A percentile compares a stretch with the other conserved stretches of the same genome.
phyloP scores from a whole-genome alignment of 2,888 invertebrate genomes.

The Cheilosia vulpina region DNA sequence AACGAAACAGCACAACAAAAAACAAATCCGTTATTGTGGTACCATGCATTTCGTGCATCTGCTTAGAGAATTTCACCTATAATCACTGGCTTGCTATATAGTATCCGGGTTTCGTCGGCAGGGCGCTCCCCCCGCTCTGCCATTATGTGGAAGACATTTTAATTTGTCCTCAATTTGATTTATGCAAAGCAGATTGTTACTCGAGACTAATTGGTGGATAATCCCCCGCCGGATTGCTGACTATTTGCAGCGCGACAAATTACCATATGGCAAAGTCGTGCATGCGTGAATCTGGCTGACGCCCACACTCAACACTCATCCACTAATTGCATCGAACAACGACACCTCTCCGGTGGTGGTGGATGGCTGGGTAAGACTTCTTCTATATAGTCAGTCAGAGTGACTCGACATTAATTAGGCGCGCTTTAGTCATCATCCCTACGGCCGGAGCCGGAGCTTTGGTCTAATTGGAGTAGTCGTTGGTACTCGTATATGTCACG shows the following conservation, averaged over 20 bases:
- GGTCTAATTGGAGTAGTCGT: conserved; percentile 66
- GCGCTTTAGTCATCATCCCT: conserved; percentile 59
- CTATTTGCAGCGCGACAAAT: conserved; percentile 67
- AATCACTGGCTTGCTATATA: conserved; percentile 63
- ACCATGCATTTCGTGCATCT: conserved; percentile 74
- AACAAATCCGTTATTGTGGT: conserved; percentile 61
- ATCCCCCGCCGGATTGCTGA: conserved; percentile 60
- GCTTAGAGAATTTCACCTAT: conserved; percentile 71
- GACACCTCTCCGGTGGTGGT: conserved; percentile 50
- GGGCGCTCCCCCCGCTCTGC: neutral
- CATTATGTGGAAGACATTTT: conserved; percentile 76
- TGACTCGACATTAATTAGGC: conserved; percentile 66
- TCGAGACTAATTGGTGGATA: conserved; percentile 74
- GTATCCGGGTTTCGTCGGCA: conserved; percentile 69
- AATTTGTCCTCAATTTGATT: conserved; percentile 77
- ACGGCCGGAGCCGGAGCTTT: conserved; percentile 53
- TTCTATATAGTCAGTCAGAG: neutral
- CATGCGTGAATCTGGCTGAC: conserved; percentile 74
- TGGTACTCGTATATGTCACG: conserved; percentile 32
- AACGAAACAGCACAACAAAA: conserved; percentile 48
- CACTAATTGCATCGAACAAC: conserved; percentile 71
- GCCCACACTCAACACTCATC: conserved; percentile 70
- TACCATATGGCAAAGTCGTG: conserved; percentile 74
- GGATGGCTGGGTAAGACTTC: conserved; percentile 36
- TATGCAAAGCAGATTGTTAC: conserved; percentile 74